phyloP scores from a whole-genome alignment of 2,797 vertebrate genomes.

The Sebastes taczanowskii region DNA sequence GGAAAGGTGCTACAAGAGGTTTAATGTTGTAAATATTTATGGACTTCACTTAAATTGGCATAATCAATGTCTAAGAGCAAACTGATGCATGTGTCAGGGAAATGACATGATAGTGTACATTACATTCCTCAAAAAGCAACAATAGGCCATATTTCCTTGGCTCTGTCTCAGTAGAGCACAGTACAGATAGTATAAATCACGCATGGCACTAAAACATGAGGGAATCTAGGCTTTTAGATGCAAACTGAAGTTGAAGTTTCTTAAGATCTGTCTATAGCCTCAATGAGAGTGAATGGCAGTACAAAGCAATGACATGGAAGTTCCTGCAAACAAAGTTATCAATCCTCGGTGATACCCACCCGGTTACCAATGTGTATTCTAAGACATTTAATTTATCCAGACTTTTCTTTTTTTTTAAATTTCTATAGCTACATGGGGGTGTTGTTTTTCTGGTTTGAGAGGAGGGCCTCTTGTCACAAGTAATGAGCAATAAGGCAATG shows the following conservation, averaged over 20 bases:
- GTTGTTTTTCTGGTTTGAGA: background rate
- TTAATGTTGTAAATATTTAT: constrained; percentile 4
- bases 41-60: background rate
- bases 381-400: constrained; percentile 14
- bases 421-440: constrained; percentile 7
- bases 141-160: background rate
- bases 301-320: constrained; percentile 1
- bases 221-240: constrained; percentile 10
- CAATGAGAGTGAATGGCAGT: constrained; percentile 1
- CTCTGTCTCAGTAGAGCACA: background rate
- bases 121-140: background rate
- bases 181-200: background rate
- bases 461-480: background rate
- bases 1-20: constrained; percentile 7
- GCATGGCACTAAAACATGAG: constrained; percentile 8
- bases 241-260: background rate
- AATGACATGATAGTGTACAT: background rate
- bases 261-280: background rate
- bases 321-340: background rate
- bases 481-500: background rate
- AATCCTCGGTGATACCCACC: constrained; percentile 10
- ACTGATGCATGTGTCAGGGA: background rate
- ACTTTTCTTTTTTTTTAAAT: background rate
- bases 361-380: constrained; percentile 1
- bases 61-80: background rate